Percentiles rank a stretch among this genome's conserved stretches.
Evolutionary conservation across 2,888 invertebrate species (phyloP).

Genomic region (Rosalia funebris): DNA sequence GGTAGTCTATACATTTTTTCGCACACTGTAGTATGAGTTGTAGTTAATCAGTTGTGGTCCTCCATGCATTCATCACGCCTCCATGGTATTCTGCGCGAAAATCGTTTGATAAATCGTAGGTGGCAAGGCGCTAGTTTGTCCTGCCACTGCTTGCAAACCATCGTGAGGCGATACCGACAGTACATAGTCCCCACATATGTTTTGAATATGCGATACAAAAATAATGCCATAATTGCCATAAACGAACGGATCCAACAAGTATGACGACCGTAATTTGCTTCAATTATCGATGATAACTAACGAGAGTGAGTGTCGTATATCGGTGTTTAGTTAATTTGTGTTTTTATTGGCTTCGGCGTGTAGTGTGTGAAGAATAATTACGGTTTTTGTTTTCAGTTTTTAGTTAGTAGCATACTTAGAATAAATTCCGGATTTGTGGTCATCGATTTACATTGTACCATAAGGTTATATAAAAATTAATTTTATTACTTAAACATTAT

Average conservation of each 20-base stretch:
- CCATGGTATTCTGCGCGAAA: not conserved
- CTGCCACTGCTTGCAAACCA: not conserved
- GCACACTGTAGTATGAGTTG: too few relatives aligned
- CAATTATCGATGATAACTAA: conserved; percentile 3
- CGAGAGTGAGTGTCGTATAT: conserved; percentile 3
- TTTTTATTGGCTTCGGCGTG: not conserved
- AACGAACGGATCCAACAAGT: not conserved
- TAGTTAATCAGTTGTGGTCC: too few relatives aligned
- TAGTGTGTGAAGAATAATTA: not conserved
- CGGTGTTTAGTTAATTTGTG: not conserved
- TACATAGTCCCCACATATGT: not conserved
- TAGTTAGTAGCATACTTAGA: not conserved
- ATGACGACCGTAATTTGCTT: conserved; percentile 1
- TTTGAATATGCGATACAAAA: conserved; percentile 7
- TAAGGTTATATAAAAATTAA: too few relatives aligned
- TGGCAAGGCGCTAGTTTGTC: not conserved
- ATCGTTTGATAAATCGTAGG: not conserved
- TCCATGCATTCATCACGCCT: not conserved
- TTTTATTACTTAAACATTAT: too few relatives aligned
- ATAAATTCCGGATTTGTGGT: too few relatives aligned
- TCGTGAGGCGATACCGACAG: not conserved
- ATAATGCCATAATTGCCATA: conserved; percentile 1
- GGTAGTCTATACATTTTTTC: too few relatives aligned
- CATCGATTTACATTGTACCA: too few relatives aligned
- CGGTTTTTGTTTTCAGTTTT: not conserved